Base-by-base conservation (phyloP, 2,113 vertebrate genomes). In the Pagrus major region DNA sequence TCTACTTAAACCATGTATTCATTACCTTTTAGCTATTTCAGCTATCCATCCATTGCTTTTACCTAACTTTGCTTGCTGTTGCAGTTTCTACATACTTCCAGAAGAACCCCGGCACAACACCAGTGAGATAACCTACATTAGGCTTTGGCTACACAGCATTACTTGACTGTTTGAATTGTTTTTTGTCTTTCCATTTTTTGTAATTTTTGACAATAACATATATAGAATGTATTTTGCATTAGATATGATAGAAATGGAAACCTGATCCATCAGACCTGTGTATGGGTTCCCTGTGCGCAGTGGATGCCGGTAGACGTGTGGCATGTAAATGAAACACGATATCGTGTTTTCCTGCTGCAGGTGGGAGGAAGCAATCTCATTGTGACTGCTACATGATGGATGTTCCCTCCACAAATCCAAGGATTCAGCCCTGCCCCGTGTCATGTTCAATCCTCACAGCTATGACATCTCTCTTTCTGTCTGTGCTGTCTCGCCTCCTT, bases 331-430 rank as follows among this genome's bases (percentile, higher is more conserved):
- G 39, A 64, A 80, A 80, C 76, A 47, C 27, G 56, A 56, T 65
- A 20, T 79, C 47, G 23, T 78, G 71, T 84, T 71, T 52, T 74
- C 27, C 59, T 14, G 54, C 56, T 70, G 64, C 68, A 78, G 55
- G 83, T 73, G 83, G 84, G 68, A 64, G 67, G 58, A 66, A 14
- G 51, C 51, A 54, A 42, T 83, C 60, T 85, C 56, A 37, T 25
- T 67, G 33, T 77, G 52, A 84, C 76, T 42, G 59, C 15, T 9
- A 31, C 70, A 64, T 88, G 85, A 89, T 91, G 78, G 81, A 90
- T 90, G 80, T 25, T 23, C 56, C 60, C 35, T 27, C 4, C 23
- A 39, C 39, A 71, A 42, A 79, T 65, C 68, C 83, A 63, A 58
- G 78, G 63, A 47, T 68, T 70, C 21, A 71, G 65, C 33, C 49